These are phyloP conservation scores for Lasioglossum marginatum DNA, from an alignment of 2,888 invertebrate species.

Conservation along the genomic window DNA sequence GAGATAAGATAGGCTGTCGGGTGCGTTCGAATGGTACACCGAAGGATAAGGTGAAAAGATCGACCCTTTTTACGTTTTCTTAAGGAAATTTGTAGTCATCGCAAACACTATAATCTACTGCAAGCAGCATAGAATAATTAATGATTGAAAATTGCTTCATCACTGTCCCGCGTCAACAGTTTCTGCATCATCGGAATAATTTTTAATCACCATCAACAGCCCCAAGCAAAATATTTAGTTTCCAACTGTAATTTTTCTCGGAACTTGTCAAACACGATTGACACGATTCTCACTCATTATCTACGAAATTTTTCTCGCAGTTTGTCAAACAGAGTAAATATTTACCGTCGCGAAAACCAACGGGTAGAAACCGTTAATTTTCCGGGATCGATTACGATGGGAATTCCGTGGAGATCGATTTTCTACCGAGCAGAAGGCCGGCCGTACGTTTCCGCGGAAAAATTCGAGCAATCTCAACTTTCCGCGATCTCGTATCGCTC, in stretches of 20 bases:
- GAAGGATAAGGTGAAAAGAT: not conserved
- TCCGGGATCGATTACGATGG: not conserved
- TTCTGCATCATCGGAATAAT: not conserved
- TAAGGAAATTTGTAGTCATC: not conserved
- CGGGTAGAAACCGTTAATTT: not conserved
- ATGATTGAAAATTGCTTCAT: not conserved
- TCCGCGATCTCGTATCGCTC: not conserved
- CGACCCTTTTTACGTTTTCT: not conserved
- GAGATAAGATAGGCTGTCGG: not conserved
- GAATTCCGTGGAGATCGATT: not conserved
- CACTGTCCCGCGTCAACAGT: not conserved
- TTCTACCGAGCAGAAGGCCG: conserved; percentile 4
- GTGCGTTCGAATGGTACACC: not conserved
- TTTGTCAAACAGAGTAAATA: not conserved
- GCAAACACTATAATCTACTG: not conserved
- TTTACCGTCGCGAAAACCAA: not conserved
- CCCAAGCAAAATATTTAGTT: not conserved
- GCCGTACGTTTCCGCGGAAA: conserved; percentile 15
- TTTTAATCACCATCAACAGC: not conserved
- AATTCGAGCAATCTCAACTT: not conserved
- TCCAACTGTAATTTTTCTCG: not conserved
- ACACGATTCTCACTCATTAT: not conserved
- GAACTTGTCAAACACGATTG: not conserved
- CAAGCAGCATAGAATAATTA: not conserved
- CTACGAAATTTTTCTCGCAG: not conserved